These are phyloP conservation scores for Rambutsinella grinnellia DNA, from an alignment of 2,888 invertebrate genomes.

Conservation along the genomic window DNA sequence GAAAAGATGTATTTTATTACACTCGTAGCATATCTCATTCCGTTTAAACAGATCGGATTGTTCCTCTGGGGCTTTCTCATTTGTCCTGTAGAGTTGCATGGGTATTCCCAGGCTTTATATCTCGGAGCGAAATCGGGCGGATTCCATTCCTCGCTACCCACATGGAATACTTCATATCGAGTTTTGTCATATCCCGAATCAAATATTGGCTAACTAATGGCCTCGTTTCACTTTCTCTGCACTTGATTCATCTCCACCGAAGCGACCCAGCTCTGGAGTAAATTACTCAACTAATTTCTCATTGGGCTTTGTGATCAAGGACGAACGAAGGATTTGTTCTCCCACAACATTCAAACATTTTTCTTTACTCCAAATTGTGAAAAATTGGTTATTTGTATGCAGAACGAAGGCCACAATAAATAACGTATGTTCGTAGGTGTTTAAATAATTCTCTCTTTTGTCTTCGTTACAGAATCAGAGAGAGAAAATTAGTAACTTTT, in stretches of 20 bases:
- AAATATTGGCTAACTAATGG: conserved; percentile 21
- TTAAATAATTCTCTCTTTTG: background rate
- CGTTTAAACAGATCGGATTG: conserved; percentile 50
- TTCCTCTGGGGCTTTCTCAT: conserved; percentile 53
- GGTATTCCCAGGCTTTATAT: background rate
- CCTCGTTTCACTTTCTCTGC: conserved; percentile 31
- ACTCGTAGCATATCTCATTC: conserved; percentile 48
- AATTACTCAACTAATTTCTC: conserved; percentile 33
- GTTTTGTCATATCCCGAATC: background rate
- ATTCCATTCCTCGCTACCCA: background rate
- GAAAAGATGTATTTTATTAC: conserved; percentile 52
- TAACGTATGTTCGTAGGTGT: conserved; percentile 34
- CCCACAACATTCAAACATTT: too few relatives aligned
- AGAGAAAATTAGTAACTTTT: background rate
- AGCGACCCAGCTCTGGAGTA: conserved; percentile 34
- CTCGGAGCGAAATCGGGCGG: background rate
- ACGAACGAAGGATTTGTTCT: background rate
- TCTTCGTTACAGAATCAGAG: background rate
- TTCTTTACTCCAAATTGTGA: too few relatives aligned
- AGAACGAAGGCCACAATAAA: conserved; percentile 20
- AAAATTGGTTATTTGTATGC: background rate
- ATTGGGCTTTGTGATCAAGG: background rate
- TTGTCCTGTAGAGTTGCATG: conserved; percentile 24
- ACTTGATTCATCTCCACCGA: conserved; percentile 20
- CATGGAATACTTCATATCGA: too few relatives aligned